Conservation (phyloP, 2,888 invertebrate species). For the Clepsis dumicolana region DNA sequence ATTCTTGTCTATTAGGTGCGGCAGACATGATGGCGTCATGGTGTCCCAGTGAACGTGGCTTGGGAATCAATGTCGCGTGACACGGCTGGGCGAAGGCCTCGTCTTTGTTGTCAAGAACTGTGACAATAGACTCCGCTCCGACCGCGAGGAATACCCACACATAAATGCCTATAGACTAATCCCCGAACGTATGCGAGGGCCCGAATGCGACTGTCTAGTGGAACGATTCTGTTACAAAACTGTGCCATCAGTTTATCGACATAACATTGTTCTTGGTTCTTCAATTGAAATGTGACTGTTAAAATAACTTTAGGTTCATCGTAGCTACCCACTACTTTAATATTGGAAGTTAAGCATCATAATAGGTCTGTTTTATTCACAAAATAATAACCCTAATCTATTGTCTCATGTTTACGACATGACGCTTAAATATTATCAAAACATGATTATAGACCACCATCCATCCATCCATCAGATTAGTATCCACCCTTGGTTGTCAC, state of each 20-base stretch:
- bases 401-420: no score
- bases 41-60: conserved; percentile 7
- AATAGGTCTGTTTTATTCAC: no score
- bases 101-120: conserved; percentile 35
- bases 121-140: conserved; percentile 13
- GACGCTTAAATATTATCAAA: no score
- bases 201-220: background rate
- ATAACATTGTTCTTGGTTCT: background rate
- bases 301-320: background rate
- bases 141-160: background rate
- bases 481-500: no score
- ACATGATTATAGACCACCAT: no score
- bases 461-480: no score
- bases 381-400: no score
- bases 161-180: conserved; percentile 1
- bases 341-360: background rate
- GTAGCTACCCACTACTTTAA: background rate
- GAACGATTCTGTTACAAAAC: background rate
- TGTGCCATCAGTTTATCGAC: conserved; percentile 1
- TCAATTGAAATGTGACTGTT: conserved; percentile 1
- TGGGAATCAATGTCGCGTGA: conserved; percentile 43
- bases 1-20: conserved; percentile 21
- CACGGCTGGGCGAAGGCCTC: conserved; percentile 24
- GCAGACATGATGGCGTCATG: conserved; percentile 36
- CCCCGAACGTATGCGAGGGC: background rate